Evolutionary conservation across 2,888 invertebrate genomes (phyloP).

Genomic region (Eilema caniola): DNA sequence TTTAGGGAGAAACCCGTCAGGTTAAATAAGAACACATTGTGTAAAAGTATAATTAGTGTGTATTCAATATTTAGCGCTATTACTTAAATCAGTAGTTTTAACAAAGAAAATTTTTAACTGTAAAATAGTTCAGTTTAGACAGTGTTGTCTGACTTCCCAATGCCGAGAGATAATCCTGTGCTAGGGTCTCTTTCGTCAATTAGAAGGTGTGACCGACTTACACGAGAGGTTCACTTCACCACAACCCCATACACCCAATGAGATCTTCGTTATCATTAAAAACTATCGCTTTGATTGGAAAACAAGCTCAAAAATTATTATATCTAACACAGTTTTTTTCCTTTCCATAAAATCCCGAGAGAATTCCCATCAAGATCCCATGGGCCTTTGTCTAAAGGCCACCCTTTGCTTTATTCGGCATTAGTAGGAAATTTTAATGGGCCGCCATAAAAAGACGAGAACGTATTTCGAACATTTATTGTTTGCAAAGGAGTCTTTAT

Average conservation of each 20-base stretch:
- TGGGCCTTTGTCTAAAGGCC: slow-evolving; percentile 61
- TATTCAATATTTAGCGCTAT: too few relatives aligned
- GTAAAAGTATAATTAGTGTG: too few relatives aligned
- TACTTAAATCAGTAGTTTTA: too few relatives aligned
- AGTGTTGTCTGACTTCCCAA: too few relatives aligned
- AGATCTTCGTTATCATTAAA: not conserved
- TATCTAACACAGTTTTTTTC: slow-evolving; percentile 59
- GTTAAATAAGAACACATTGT: too few relatives aligned
- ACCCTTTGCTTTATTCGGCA: slow-evolving; percentile 69
- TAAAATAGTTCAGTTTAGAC: too few relatives aligned
- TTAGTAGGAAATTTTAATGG: slow-evolving; percentile 65
- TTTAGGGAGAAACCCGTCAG: too few relatives aligned
- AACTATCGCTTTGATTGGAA: slow-evolving; percentile 28
- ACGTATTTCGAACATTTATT: slow-evolving; percentile 63
- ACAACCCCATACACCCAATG: not conserved
- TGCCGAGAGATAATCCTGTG: too few relatives aligned
- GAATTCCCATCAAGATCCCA: slow-evolving; percentile 64
- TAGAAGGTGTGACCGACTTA: not conserved
- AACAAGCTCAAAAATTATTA: slow-evolving; percentile 54
- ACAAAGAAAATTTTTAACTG: too few relatives aligned
- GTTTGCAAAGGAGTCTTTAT: slow-evolving; percentile 52
- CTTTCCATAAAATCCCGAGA: slow-evolving; percentile 54
- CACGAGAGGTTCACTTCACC: not conserved
- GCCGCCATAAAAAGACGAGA: slow-evolving; percentile 56
- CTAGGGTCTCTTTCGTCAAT: too few relatives aligned